Conservation (phyloP, 2,797 vertebrate genomes). For the Tragelaphus eurycerus region DNA sequence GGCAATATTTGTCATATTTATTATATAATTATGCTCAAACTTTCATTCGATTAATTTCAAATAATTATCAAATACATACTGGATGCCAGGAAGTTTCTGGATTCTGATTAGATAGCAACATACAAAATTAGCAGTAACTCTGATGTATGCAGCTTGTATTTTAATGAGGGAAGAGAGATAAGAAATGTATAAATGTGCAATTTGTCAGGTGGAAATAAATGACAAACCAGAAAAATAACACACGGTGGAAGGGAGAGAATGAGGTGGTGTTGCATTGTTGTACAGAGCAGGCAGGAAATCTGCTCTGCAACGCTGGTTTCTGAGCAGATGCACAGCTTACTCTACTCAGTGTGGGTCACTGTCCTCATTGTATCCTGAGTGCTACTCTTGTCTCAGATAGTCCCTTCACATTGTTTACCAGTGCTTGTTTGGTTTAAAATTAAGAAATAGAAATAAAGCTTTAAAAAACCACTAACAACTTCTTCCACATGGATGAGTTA, state of each 20-base stretch:
- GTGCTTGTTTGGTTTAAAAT: not conserved
- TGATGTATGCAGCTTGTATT: not conserved
- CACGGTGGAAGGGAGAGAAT: not conserved
- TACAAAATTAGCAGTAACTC: not conserved
- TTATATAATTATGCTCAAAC: not conserved
- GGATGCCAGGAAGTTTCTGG: not conserved
- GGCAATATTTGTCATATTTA: not conserved
- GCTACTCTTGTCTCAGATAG: not conserved
- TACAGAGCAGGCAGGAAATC: not conserved
- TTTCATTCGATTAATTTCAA: not conserved
- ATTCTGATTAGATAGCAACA: not conserved
- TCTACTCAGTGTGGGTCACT: not conserved
- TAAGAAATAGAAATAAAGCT: constrained; percentile 22
- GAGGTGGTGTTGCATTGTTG: not conserved
- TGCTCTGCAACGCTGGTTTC: not conserved
- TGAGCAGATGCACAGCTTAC: not conserved
- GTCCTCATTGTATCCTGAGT: not conserved
- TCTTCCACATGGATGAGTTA: not conserved
- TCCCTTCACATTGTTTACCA: not conserved
- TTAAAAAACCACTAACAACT: not conserved
- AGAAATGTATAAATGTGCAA: not conserved
- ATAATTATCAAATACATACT: not conserved
- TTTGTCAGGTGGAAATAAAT: not conserved
- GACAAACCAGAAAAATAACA: not conserved
- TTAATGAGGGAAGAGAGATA: not conserved